Percentiles rank a stretch among this genome's conserved stretches.
These are phyloP conservation scores for Cinclus mexicanus DNA, from an alignment of 2,113 vertebrate genomes.

Conservation along the genomic window DNA sequence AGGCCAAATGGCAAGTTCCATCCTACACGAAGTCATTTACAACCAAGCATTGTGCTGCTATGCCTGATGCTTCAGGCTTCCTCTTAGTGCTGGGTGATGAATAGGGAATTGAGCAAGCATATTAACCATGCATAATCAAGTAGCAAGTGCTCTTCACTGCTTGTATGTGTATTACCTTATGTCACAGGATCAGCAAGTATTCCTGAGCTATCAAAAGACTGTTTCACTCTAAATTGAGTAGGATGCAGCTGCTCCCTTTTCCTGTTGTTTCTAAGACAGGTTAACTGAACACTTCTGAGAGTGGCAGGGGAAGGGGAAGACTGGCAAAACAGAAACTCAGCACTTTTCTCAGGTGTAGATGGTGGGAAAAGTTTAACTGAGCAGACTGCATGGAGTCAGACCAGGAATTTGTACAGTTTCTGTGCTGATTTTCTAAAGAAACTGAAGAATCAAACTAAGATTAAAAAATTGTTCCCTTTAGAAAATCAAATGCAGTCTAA, in stretches of 20 bases:
- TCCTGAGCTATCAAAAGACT: neutral
- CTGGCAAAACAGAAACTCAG: neutral
- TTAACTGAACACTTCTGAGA: neutral
- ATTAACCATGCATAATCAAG: slow-evolving; percentile 27
- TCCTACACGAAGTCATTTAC: neutral
- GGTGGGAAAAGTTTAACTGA: slow-evolving; percentile 35
- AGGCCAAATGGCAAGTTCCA: slow-evolving; percentile 23
- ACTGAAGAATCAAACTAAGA: neutral
- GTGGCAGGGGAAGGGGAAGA: neutral
- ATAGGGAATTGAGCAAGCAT: neutral
- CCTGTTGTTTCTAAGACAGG: neutral
- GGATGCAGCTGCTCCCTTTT: neutral
- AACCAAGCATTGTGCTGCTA: neutral
- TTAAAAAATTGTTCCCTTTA: neutral
- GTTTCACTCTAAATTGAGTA: neutral
- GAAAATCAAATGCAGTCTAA: neutral
- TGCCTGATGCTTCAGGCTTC: slow-evolving; percentile 1
- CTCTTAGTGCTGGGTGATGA: neutral
- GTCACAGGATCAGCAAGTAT: neutral
- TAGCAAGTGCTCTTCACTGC: slow-evolving; percentile 9
- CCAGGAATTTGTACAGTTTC: neutral
- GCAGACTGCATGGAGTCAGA: neutral
- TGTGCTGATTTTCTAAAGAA: neutral
- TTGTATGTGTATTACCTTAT: neutral
- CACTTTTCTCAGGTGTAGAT: neutral